These are phyloP conservation scores for Pyrgilauda ruficollis DNA, from an alignment of 2,113 vertebrate species.

Conservation along the genomic window DNA sequence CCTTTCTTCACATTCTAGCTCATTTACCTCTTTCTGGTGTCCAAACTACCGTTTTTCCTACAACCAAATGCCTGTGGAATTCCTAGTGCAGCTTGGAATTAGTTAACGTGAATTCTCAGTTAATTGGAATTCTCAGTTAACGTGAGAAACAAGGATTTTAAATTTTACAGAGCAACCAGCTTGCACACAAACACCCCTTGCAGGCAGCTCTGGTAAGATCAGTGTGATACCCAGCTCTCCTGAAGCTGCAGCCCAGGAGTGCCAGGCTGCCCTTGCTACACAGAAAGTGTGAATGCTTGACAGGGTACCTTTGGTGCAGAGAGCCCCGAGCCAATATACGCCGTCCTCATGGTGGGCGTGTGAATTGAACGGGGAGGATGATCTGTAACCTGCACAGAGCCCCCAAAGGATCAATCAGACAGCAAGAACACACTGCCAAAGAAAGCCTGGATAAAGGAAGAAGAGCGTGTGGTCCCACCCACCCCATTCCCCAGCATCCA, in stretches of 20 bases:
- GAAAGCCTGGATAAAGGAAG: not conserved
- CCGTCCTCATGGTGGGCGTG: conserved; percentile 88
- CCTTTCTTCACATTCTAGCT: not conserved
- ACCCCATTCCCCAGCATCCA: not conserved
- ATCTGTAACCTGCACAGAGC: conserved; percentile 81
- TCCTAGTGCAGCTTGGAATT: not conserved
- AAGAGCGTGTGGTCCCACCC: not conserved
- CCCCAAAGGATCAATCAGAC: conserved; percentile 7
- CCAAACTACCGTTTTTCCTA: not conserved
- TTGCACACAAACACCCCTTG: not conserved
- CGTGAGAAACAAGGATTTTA: not conserved
- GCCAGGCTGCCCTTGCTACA: not conserved
- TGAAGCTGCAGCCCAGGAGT: not conserved
- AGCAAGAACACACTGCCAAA: conserved; percentile 4
- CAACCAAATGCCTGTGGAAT: not conserved
- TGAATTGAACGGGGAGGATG: conserved; percentile 81
- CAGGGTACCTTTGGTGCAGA: conserved; percentile 84
- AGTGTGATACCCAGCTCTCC: not conserved
- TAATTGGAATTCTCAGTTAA: not conserved
- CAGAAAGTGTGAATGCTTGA: not conserved
- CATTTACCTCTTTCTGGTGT: not conserved
- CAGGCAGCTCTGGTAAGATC: not conserved
- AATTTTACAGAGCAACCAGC: not conserved
- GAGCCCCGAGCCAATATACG: conserved; percentile 84
- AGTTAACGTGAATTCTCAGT: no score